These are phyloP conservation scores for Glyphotaelius pellucidus DNA, from an alignment of 2,888 invertebrate species.

Conservation along the genomic window DNA sequence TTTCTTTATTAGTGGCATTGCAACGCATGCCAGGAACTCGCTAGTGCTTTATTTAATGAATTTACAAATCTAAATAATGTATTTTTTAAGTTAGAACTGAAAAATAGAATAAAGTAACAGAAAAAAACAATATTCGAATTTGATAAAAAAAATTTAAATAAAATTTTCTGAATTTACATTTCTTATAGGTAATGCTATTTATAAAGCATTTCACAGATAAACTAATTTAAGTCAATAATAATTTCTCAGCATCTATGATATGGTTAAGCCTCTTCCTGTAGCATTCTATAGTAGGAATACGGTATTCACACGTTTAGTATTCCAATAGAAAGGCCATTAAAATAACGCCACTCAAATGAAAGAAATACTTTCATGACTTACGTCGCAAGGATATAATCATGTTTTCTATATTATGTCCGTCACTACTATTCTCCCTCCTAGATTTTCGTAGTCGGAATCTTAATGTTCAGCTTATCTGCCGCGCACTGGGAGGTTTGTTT, in stretches of 20 bases:
- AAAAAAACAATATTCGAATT: not conserved
- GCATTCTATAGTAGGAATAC: not conserved
- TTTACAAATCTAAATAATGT: not conserved
- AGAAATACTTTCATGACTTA: not conserved
- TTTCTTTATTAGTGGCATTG: too few relatives aligned
- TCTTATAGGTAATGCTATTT: not conserved
- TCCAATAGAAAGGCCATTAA: not conserved
- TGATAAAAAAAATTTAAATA: too few relatives aligned
- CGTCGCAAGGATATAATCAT: not conserved
- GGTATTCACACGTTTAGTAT: not conserved
- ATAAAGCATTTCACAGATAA: not conserved
- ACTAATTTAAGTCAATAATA: not conserved
- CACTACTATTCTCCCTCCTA: slow-evolving; percentile 5
- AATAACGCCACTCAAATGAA: not conserved
- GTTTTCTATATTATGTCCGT: slow-evolving; percentile 3
- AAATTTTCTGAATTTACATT: not conserved
- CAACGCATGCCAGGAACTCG: too few relatives aligned
- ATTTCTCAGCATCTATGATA: not conserved
- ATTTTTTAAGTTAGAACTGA: not conserved
- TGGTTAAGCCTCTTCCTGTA: not conserved
- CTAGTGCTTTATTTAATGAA: not conserved
- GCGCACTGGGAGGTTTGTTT: not conserved
- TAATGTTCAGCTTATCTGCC: slow-evolving; percentile 17
- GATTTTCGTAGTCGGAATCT: slow-evolving; percentile 23
- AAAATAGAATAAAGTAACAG: not conserved